Percentiles rank a stretch among this genome's conserved stretches.
Conservation (phyloP, 2,888 invertebrate genomes). For the Callimorpha dominula region DNA sequence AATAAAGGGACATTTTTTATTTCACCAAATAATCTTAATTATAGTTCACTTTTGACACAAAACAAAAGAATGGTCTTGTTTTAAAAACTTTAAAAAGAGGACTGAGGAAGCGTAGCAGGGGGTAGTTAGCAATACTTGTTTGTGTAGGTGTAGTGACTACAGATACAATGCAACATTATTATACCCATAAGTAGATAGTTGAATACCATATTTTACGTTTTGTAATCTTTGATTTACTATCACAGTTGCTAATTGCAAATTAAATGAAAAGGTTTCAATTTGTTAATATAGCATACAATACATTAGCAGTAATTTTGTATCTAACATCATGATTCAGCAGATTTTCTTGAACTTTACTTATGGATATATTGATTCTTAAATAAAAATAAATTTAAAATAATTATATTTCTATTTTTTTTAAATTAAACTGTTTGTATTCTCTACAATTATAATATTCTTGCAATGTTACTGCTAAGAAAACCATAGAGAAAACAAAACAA, state of each 20-base stretch:
- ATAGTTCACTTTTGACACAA: no score
- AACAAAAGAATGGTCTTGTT: no score
- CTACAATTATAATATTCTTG: conserved; percentile 49
- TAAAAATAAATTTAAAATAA: conserved; percentile 27
- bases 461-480: conserved; percentile 43
- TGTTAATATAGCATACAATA: conserved; percentile 30
- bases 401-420: conserved; percentile 62
- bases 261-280: conserved; percentile 49
- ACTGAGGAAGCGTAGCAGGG: no score
- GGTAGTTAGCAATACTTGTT: no score
- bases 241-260: conserved; percentile 81
- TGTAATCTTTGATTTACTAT: conserved; percentile 74
- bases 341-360: conserved; percentile 16
- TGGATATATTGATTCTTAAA: background rate
- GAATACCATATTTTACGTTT: conserved; percentile 55
- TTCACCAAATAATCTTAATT: no score
- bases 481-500: conserved; percentile 42
- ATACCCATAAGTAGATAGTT: conserved; percentile 30
- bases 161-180: conserved; percentile 29
- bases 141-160: conserved; percentile 13
- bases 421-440: conserved; percentile 59
- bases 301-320: conserved; percentile 36
- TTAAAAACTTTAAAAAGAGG: no score
- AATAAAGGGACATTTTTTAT: no score
- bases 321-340: conserved; percentile 38